Evolutionary conservation across 2,888 invertebrate genomes (phyloP), one percentile per base, ranked within the genome.

Genomic region (Nemotelus pantherinus): DNA sequence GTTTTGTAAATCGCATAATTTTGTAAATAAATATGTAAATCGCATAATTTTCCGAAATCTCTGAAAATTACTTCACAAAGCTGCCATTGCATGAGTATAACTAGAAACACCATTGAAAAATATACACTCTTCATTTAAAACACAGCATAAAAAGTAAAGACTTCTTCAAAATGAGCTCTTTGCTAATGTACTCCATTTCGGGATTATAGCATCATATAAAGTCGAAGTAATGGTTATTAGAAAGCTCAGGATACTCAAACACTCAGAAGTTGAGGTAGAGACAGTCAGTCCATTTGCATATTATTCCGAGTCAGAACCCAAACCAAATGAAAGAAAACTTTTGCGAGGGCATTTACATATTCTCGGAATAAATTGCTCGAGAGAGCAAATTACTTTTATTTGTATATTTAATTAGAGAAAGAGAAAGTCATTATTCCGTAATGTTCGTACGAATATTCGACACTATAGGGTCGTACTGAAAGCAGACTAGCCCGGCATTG

Each of bases 341-440:
- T 57, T 45, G 65, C 44, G 65, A 74, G 71, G 79, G 75, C 68
- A 77, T 76, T 79, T 77, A 77, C 70, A 77, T 79, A 77, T 79
- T 79, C 71, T 71, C 63, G 55, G 71, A 78, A 77, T 79, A 79
- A 78, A 79, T 77, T 77, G 74, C 77, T 75, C 77, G 77, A 79
- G 74, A 78, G 74, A 70, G 76, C 64, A 79, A 79, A 79, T 79
- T 79, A 79, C 78, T 79, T 79, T 79, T 77, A 79, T 79, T 79
- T 79, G 79, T 77, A 64, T 77, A 77, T 77, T 71, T 77, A 77
- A 77, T 70, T 77, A 71, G 76, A 65, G 74, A 74, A 43, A 71
- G 63, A 65, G 55, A 65, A 65, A 76, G 76, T 78, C 78, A 78
- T 78, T 78, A 78, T 75, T 70, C 78, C 68, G 67, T 78, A 78